Evolutionary conservation across 2,888 invertebrate genomes (phyloP).

Genomic region (Liodrosophila aerea): DNA sequence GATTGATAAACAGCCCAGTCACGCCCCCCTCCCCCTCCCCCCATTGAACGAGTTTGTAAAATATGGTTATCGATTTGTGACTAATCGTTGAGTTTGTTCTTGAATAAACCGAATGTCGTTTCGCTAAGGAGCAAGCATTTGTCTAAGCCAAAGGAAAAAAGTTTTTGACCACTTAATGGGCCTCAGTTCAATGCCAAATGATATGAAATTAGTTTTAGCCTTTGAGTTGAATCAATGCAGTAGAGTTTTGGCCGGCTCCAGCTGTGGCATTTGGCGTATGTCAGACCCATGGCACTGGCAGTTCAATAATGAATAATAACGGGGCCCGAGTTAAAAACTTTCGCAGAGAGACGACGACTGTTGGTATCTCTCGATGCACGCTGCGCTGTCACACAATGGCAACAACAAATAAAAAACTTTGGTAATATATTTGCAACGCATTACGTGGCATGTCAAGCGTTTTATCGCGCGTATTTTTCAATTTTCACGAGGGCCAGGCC

Average conservation of each 20-base stretch:
- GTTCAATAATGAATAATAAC: conserved; percentile 76
- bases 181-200: conserved; percentile 61
- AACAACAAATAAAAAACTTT: conserved; percentile 61
- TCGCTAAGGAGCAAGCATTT: conserved; percentile 51
- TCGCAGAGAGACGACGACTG: conserved; percentile 12
- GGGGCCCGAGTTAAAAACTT: conserved; percentile 68
- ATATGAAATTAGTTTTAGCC: conserved; percentile 73
- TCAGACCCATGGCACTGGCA: conserved; percentile 68
- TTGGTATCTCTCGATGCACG: conserved; percentile 42
- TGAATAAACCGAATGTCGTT: conserved; percentile 22
- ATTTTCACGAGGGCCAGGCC: conserved; percentile 58
- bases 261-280: conserved; percentile 67
- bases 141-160: conserved; percentile 24
- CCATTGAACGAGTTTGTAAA: conserved; percentile 35
- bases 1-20: conserved; percentile 42
- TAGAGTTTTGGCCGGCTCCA: conserved; percentile 26
- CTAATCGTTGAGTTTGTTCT: conserved; percentile 34
- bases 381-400: conserved; percentile 62
- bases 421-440: conserved; percentile 77
- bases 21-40: conserved; percentile 5
- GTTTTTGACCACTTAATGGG: conserved; percentile 39
- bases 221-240: conserved; percentile 55
- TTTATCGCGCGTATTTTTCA: conserved; percentile 78
- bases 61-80: conserved; percentile 48
- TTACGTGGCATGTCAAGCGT: conserved; percentile 78